Base-by-base conservation (phyloP, 1,140 invertebrate species). In the Sipha flava region DNA sequence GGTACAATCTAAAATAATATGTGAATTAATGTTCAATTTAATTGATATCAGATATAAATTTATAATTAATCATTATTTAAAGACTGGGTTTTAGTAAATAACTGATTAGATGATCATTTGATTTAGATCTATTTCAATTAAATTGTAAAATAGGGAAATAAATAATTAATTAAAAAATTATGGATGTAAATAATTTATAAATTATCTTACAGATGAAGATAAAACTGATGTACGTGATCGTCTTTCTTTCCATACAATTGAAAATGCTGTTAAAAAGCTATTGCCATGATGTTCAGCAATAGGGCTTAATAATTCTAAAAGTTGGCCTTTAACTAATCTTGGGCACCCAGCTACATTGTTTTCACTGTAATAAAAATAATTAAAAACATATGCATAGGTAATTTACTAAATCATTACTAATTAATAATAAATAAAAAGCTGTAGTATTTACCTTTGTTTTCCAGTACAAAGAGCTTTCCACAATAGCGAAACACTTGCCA, bases 231-330 rank as follows among this genome's bases (percentile, higher is more conserved):
- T 12, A 43, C 52, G 18, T 31, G 79, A 73, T 81, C 90, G 87
- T 68, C 91, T 87, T 83, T 95, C 94, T 84, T 94, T 91, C 95
- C 95, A 96, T 45, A 94, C 94, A 52, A 95, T 91, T n/a, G 93
- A 93, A 81, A 97, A 89, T 16, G 95, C 92, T 23, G 92, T 91
- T 68, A 97, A 86, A 81, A 97, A 94, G 84, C 92, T 92, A 16
- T 90, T 88, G 40, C 93, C 91, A 85, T 97, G 94, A 84, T 94
- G 92, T 52, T 94, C 89, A 18, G 94, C 94, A 62, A 97, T 92
- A 1, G 95, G 95, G 83, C 93, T 95, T 0, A 97, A 85, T 79
- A 96, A 91, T 84, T 95, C 93, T 72, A 97, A 85, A 34, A 97
- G 88, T 81, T 94, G 92, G 82, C 93, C 91, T 79, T 92, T 91